These are phyloP conservation scores for Festucalex cinctus DNA, from an alignment of 2,113 vertebrate species.

Conservation along the genomic window DNA sequence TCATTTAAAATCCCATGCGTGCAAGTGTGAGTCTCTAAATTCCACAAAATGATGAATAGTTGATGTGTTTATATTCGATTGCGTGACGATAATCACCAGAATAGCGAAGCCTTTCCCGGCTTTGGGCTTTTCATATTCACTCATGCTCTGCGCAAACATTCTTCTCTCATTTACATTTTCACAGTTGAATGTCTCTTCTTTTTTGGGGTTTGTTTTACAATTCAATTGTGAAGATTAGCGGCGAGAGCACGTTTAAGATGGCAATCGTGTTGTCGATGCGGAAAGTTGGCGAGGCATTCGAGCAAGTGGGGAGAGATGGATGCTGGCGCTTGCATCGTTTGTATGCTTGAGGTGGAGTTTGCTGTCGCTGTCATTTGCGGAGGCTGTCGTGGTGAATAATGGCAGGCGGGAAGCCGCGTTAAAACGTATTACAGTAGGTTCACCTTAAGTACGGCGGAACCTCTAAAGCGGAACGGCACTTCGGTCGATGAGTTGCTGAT, in stretches of 20 bases:
- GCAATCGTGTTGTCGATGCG: not conserved
- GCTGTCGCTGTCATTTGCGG: not conserved
- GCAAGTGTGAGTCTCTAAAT: not conserved
- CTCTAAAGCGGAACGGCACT: not conserved
- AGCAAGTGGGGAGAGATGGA: not conserved
- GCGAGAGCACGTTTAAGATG: not conserved
- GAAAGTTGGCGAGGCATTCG: not conserved
- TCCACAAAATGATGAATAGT: conserved; percentile 1
- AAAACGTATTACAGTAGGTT: not conserved
- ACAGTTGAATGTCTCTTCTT: not conserved
- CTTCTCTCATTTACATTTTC: conserved; percentile 1
- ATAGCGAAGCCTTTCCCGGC: not conserved
- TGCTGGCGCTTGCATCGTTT: not conserved
- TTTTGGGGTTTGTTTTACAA: not conserved
- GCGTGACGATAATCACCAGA: not conserved
- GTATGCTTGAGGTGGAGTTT: not conserved
- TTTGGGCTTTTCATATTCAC: conserved; percentile 2
- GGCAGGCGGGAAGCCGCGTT: not conserved
- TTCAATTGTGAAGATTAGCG: not conserved
- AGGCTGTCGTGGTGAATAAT: not conserved
- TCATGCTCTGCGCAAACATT: not conserved
- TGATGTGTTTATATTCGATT: conserved; percentile 4
- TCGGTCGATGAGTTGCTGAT: not conserved
- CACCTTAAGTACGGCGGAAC: not conserved
- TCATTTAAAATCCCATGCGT: not conserved